A percentile compares a stretch with the other conserved stretches of the same genome.
phyloP scores from a whole-genome alignment of 2,888 invertebrate species.

The Dryobota labecula region DNA sequence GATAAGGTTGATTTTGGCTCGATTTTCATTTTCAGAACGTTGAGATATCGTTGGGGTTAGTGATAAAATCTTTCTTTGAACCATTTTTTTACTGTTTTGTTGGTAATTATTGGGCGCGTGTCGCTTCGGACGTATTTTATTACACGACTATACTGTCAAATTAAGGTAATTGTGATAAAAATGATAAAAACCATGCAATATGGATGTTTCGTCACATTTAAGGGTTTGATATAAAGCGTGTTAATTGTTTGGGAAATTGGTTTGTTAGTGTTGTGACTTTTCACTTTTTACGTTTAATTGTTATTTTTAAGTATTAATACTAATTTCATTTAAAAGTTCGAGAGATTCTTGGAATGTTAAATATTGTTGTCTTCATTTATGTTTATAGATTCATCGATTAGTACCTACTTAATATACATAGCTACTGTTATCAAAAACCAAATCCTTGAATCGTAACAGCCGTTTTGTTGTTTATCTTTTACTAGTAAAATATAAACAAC shows the following conservation, averaged over 20 bases:
- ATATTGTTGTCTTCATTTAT: neutral
- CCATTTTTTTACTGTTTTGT: conserved; percentile 71
- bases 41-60: conserved; percentile 28
- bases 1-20: conserved; percentile 35
- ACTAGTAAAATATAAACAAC: too few species aligned
- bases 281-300: neutral
- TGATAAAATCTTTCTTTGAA: conserved; percentile 74
- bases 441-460: neutral
- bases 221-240: conserved; percentile 53
- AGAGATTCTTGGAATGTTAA: neutral
- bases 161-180: conserved; percentile 71
- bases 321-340: neutral
- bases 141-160: conserved; percentile 69
- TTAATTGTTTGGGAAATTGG: conserved; percentile 60
- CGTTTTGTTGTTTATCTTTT: conserved; percentile 19
- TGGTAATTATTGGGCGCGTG: conserved; percentile 71
- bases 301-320: neutral
- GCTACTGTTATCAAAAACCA: neutral
- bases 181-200: conserved; percentile 65
- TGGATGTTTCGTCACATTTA: conserved; percentile 62
- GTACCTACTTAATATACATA: neutral
- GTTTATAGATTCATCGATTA: neutral
- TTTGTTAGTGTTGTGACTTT: conserved; percentile 47
- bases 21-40: conserved; percentile 6
- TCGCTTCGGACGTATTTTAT: conserved; percentile 70